Evolutionary conservation across 2,113 vertebrate genomes (phyloP), one percentile per base, ranked within the genome.

Genomic region (Campylomormyrus tamandua): DNA sequence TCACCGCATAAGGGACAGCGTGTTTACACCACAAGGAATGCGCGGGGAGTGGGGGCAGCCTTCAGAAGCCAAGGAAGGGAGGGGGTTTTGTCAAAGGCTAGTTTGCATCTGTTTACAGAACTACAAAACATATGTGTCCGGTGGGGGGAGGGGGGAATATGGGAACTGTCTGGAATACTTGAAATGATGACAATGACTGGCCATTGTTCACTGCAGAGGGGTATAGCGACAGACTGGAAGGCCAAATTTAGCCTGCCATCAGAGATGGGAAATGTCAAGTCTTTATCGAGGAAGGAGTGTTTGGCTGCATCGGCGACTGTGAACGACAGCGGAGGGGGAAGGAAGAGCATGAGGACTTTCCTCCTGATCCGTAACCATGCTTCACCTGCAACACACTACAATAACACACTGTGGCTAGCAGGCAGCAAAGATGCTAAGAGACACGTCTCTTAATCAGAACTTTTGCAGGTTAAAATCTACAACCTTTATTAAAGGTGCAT

Each of bases 101-200:
- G 62, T 31, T 11, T 83, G 39, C 21, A 15, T 58, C 19, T 53
- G 77, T 52, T 89, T 77, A 84, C 31, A 80, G 49, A 49, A 39
- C 11, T 52, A 83, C 46, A 58, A 15, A 80, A 70, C 39, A 39
- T 48, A 31, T 89, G 49, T 56, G 52, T 45, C 15, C 24, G 42
- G 27, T 42, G 50, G 35, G 77, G 31, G 83, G 24, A 31, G 27
- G 39, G 56, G 27, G 53, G 77, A 24, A 31, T 89, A 24, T 50
- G 87, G 31, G 70, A 46, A 56, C 87, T 84, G 52, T 24, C 53
- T 87, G 80, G 87, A 90, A 89, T 80, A 70, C 80, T 90, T 89
- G 77, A 89, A 90, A 89, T 49, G 39, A 89, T 89, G 90, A 90
- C 87, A 90, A 89, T 77, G 58, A 88, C 90, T 89, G 89, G 70